Evolutionary conservation across 2,888 invertebrate species (phyloP).

Genomic region (Himalopsyche japonica): DNA sequence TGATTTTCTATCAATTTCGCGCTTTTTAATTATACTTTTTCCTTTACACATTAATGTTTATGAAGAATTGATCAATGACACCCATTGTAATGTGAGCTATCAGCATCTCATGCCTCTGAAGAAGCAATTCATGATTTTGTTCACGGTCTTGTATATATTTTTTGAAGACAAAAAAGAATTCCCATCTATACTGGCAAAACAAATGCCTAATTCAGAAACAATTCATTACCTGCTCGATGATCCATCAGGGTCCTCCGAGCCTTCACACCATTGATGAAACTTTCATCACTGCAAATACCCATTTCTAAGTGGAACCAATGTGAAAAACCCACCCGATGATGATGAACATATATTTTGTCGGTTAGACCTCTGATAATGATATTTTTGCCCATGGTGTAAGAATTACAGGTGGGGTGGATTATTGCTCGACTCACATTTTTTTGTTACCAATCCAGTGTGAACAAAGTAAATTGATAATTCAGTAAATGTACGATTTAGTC

Average conservation of each 20-base stretch:
- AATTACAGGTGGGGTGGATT: too few relatives aligned
- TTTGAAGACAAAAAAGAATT: constrained; percentile 61
- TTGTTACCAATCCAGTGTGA: too few relatives aligned
- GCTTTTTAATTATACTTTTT: background rate
- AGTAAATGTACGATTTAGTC: too few relatives aligned
- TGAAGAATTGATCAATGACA: constrained; percentile 72
- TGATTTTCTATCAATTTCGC: too few relatives aligned
- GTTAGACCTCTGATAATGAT: too few relatives aligned
- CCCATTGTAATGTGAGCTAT: constrained; percentile 66
- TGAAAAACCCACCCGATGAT: too few relatives aligned
- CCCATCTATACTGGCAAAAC: constrained; percentile 66
- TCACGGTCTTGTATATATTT: constrained; percentile 59
- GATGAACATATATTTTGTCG: too few relatives aligned
- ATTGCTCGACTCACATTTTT: too few relatives aligned
- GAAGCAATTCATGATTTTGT: constrained; percentile 58
- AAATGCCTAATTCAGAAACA: constrained; percentile 68
- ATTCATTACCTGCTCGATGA: constrained; percentile 58
- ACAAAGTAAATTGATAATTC: too few relatives aligned
- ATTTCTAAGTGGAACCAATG: too few relatives aligned
- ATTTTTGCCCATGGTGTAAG: too few relatives aligned
- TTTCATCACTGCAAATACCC: background rate
- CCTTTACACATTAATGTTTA: constrained; percentile 63
- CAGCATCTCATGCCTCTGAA: constrained; percentile 56
- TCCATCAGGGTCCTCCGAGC: background rate
- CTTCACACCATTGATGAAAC: background rate